Evolutionary conservation across 2,113 vertebrate genomes (phyloP), one percentile per base, ranked within the genome.

Genomic region (Crotalus viridis): DNA sequence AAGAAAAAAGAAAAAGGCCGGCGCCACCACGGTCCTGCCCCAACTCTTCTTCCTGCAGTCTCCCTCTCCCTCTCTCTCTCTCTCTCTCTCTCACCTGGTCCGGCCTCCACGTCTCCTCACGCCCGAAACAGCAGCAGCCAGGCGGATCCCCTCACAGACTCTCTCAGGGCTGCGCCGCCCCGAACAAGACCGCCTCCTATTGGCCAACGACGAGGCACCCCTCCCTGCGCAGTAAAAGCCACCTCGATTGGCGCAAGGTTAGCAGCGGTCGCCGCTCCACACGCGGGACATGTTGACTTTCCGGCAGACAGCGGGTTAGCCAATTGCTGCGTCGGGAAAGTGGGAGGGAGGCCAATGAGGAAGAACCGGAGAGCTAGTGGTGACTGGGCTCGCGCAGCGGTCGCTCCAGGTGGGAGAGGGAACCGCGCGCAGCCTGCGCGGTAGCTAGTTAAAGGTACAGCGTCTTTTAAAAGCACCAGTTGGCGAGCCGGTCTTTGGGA

Each of bases 111-210:
- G 94, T 93, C 54, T 52, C 90, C 95, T 95, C 95, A 43, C 81
- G 94, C 94, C 94, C 95, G 96, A 97, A 96, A 43, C 95, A 95
- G 94, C 96, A 95, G 94, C 96, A 95, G 94, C 93, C 39, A 26
- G 8, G 54, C 89, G 59, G 74, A 92, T 93, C 92, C 74, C 93
- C 93, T 48, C 95, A 74, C 89, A 92, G 46, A 22, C 93, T 93
- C 96, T 2, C 61, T 87, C 91, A 57, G 95, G 92, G 94, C 95
- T 95, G 94, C 94, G 90, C 93, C 93, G 90, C 97, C 81, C 55
- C 88, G 74, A 98, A 97, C 26, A 97, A 97, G 19, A 0, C 15
- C 28, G 0, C 46, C 10, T 61, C 89, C 87, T 2, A 96, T 97
- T 97, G 97, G 97, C 2, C n/a, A n/a, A 6, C 0, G 0, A 0